These are phyloP conservation scores for Patella pellucida DNA, from an alignment of 2,888 invertebrate genomes.

Conservation along the genomic window DNA sequence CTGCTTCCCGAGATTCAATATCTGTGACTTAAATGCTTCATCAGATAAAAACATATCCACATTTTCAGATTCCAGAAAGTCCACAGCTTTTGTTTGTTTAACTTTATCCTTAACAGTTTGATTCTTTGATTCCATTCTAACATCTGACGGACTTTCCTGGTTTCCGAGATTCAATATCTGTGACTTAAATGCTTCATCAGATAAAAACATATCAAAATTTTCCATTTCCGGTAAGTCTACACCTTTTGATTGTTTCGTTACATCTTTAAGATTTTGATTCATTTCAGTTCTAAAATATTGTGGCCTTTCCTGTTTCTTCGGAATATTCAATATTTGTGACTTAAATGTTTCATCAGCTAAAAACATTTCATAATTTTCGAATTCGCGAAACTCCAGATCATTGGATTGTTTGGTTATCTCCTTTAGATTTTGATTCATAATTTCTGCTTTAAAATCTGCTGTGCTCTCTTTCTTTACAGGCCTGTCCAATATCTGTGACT, in stretches of 20 bases:
- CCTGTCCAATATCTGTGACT: background rate
- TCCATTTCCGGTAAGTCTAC: conserved; percentile 24
- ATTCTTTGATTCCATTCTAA: background rate
- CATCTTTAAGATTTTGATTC: background rate
- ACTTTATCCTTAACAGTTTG: background rate
- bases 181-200: background rate
- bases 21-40: background rate
- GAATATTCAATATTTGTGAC: too few relatives aligned
- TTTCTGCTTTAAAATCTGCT: background rate
- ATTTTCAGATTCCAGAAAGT: conserved; percentile 27
- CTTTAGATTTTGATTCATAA: background rate
- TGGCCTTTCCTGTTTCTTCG: too few relatives aligned
- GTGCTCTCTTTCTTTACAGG: background rate
- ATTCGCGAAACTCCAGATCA: conserved; percentile 20
- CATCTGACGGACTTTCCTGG: background rate
- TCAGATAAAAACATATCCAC: conserved; percentile 20
- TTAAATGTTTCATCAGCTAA: conserved; percentile 7
- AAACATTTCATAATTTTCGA: conserved; percentile 27
- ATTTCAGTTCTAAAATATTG: too few relatives aligned
- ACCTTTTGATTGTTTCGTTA: background rate
- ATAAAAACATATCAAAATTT: conserved; percentile 24
- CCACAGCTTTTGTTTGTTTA: background rate
- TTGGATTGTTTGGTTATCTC: background rate
- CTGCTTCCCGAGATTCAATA: background rate
- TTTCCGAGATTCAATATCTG: background rate